Conservation (phyloP, 2,888 invertebrate genomes). For the Psococerastis gibbosa region DNA sequence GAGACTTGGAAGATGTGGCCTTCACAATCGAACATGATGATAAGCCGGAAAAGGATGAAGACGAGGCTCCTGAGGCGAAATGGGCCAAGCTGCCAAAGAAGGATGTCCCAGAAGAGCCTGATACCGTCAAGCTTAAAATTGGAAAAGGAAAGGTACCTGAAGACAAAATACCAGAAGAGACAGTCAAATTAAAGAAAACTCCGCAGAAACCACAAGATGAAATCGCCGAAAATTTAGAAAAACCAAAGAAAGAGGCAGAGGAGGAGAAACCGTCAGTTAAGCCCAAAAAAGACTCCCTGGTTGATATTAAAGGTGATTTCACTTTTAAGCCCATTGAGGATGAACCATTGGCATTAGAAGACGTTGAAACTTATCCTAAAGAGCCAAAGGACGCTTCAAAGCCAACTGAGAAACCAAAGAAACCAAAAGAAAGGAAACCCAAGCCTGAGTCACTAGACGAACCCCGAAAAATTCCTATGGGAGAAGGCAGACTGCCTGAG, state of each 20-base stretch:
- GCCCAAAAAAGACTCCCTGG: slow-evolving; percentile 10
- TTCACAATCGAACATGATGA: slow-evolving; percentile 22
- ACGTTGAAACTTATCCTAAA: slow-evolving; percentile 25
- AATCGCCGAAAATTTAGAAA: slow-evolving; percentile 21
- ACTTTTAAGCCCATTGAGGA: slow-evolving; percentile 20
- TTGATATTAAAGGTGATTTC: not conserved
- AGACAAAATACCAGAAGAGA: slow-evolving; percentile 26
- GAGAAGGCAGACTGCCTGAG: slow-evolving; percentile 20
- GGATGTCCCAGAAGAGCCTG: slow-evolving; percentile 26
- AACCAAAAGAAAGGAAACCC: slow-evolving; percentile 19
- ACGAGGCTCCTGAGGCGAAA: slow-evolving; percentile 23
- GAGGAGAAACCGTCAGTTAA: slow-evolving; percentile 15
- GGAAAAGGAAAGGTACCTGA: slow-evolving; percentile 31
- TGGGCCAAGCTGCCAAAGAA: slow-evolving; percentile 24
- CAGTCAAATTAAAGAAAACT: slow-evolving; percentile 32
- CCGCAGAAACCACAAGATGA: slow-evolving; percentile 25
- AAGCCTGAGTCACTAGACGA: slow-evolving; percentile 20
- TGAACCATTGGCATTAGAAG: slow-evolving; percentile 25
- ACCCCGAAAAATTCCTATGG: slow-evolving; percentile 20
- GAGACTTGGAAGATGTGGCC: slow-evolving; percentile 26
- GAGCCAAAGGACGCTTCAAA: slow-evolving; percentile 18
- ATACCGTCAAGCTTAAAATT: slow-evolving; percentile 26
- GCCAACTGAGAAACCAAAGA: slow-evolving; percentile 18
- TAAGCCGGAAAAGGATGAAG: slow-evolving; percentile 24
- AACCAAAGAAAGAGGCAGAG: slow-evolving; percentile 19